Base-by-base conservation (phyloP, 1,140 invertebrate genomes). In the Drosophila murphyi region DNA sequence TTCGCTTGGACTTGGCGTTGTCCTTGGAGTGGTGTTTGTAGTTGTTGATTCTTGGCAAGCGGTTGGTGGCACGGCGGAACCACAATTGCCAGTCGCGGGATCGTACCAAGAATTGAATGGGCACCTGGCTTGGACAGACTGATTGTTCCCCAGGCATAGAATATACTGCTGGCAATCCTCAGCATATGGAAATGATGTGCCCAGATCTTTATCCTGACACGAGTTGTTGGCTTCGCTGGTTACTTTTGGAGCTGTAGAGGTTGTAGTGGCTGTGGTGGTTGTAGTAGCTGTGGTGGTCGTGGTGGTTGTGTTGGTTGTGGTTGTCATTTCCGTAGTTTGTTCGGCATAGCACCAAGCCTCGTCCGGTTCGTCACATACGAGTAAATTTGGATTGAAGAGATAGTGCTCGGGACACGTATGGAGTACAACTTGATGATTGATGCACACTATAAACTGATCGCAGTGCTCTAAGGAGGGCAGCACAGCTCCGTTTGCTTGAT, bases 71-170 rank as follows among this genome's bases (percentile, higher is more conserved):
- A 90, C 76, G 54, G 82, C 61, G 3, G 73, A 73, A 0, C 86
- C 86, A 64, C 86, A 90, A 12, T 60, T 54, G 6, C 81, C 79
- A 3, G 51, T 51, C 12, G 50, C 52, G 6, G 86, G 86, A 63
- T 90, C 68, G 31, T 80, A 90, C 75, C 79, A 89, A 2, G 86
- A 52, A 57, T 82, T 82, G 0, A 50, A 4, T 6, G 81, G 80
- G 43, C 86, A 90, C 5, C 65, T 65, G 3, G 72, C 68, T 1
- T 57, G 50, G 0, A 51, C n/a, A 5, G 63, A 85, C 20, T 65
- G 34, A n/a, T 77, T 85, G 51, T 64, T 61, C 4, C 76, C 76
- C 20, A 79, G 64, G 51, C 86, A 90, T 5, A 77, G 12, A n/a
- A 77, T 70, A 43, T 90, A 90, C 31, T 77, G 37, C 8, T 80